Evolutionary conservation across 2,797 vertebrate genomes (phyloP).

Genomic region (Heteromormyrus szaboi): DNA sequence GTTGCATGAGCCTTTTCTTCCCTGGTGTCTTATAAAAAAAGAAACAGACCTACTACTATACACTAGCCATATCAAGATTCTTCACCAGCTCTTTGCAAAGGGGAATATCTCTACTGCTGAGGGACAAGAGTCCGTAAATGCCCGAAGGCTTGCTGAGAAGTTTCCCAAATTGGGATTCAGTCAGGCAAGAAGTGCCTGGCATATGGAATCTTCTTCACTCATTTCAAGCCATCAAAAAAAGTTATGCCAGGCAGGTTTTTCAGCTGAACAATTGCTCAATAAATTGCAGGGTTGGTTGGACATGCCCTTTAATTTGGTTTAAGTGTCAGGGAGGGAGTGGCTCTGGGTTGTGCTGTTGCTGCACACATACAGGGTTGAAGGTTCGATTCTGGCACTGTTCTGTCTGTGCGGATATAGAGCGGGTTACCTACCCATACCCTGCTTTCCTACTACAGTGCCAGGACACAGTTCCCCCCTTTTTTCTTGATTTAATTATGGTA

Average conservation of each 20-base stretch:
- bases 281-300: neutral
- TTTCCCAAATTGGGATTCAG: conserved; percentile 10
- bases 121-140: neutral
- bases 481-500: conserved; percentile 12
- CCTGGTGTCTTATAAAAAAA: neutral
- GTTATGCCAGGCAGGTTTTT: neutral
- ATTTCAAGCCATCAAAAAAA: conserved; percentile 8
- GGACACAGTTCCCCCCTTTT: neutral
- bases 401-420: neutral
- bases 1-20: neutral
- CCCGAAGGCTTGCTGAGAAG: conserved; percentile 4
- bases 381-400: neutral
- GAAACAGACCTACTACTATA: neutral
- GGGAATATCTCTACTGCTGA: neutral
- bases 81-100: neutral
- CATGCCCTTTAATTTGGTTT: conserved; percentile 4
- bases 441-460: neutral
- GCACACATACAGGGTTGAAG: neutral
- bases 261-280: neutral
- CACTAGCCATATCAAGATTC: neutral
- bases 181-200: conserved; percentile 9
- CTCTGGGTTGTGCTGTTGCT: neutral
- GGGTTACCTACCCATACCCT: neutral
- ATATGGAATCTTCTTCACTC: neutral
- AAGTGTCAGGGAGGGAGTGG: neutral